Evolutionary conservation across 2,113 vertebrate species (phyloP).

Genomic region (Pseudopodoces humilis): DNA sequence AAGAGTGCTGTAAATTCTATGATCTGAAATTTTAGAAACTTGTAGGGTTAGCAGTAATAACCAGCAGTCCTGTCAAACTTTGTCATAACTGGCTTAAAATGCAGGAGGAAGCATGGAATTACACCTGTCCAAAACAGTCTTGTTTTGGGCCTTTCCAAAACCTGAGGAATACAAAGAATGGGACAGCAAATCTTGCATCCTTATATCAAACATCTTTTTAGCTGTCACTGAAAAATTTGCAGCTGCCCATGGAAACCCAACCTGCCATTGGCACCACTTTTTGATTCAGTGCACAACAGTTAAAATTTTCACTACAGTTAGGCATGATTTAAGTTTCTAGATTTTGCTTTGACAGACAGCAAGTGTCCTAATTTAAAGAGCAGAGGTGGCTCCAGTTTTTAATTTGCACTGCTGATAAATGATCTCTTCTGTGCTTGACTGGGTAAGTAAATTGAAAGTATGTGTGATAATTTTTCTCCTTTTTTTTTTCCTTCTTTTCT

Average conservation of each 20-base stretch:
- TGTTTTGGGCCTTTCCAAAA: neutral
- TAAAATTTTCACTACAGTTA: neutral
- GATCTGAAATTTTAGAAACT: neutral
- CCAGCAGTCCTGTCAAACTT: neutral
- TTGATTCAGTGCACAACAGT: neutral
- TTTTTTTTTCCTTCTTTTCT: accelerated
- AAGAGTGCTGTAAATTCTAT: neutral
- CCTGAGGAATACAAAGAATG: neutral
- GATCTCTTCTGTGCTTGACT: neutral
- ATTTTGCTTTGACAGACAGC: neutral
- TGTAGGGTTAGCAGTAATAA: neutral
- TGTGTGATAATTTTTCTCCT: too few species aligned
- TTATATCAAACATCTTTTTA: neutral
- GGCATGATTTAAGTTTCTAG: neutral
- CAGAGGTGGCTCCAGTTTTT: neutral
- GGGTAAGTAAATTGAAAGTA: neutral
- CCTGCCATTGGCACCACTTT: neutral
- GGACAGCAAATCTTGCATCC: neutral
- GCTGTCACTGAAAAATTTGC: neutral
- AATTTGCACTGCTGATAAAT: neutral
- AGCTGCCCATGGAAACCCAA: neutral
- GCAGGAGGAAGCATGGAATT: neutral
- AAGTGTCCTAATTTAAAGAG: neutral
- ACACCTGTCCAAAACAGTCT: accelerated
- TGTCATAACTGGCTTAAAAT: neutral